Conservation (phyloP, 2,888 invertebrate genomes). For the Phlogophora meticulosa region DNA sequence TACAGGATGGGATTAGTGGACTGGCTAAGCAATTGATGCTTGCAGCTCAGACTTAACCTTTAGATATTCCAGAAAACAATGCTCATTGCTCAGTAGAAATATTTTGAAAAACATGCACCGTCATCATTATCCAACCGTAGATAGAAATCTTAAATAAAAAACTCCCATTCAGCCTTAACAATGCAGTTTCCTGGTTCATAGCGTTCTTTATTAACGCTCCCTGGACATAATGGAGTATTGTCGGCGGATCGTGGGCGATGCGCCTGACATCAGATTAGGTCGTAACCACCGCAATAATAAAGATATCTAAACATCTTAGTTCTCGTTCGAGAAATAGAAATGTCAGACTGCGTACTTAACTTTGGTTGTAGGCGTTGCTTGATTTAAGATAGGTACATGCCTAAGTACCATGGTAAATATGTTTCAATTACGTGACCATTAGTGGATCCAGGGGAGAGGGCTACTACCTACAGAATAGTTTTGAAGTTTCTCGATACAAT, state of each 20-base stretch:
- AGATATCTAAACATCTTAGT: conserved; percentile 44
- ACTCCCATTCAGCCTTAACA: conserved; percentile 19
- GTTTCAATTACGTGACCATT: too few species aligned
- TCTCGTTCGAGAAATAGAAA: conserved; percentile 36
- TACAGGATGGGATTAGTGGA: too few species aligned
- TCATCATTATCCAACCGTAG: conserved; percentile 11
- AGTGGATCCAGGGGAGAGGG: too few species aligned
- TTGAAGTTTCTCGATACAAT: too few species aligned
- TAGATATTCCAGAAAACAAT: background rate
- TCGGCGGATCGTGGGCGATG: conserved; percentile 52
- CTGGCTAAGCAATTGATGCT: too few species aligned
- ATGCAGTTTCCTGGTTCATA: conserved; percentile 31
- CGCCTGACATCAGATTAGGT: conserved; percentile 46
- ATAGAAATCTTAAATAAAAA: conserved; percentile 31
- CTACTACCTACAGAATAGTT: too few species aligned
- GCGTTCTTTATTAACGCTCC: conserved; percentile 35
- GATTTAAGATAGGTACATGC: background rate
- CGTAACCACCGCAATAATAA: conserved; percentile 24
- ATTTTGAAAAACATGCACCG: conserved; percentile 4
- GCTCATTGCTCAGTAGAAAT: background rate
- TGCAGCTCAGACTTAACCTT: background rate
- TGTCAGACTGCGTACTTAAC: conserved; percentile 26
- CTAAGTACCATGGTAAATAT: too few species aligned
- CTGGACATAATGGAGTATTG: conserved; percentile 43
- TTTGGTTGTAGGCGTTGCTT: conserved; percentile 15